These are phyloP conservation scores for Amphipyra berbera DNA, from an alignment of 2,888 invertebrate genomes.

Conservation along the genomic window DNA sequence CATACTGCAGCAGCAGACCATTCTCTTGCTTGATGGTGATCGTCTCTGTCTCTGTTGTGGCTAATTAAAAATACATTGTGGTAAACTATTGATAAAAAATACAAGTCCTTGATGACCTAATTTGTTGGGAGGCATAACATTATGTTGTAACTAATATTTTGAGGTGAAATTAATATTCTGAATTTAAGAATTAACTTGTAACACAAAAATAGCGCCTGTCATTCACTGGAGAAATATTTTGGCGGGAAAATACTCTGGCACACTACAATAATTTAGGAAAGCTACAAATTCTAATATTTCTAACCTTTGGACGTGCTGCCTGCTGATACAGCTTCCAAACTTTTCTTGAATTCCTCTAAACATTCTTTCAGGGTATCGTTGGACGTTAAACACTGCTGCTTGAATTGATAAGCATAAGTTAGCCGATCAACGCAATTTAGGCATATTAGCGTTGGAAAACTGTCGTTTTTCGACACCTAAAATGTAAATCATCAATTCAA, in stretches of 20 bases:
- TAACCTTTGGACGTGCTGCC: conserved; percentile 74
- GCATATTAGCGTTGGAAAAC: conserved; percentile 86
- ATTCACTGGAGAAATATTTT: conserved; percentile 17
- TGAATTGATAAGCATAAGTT: conserved; percentile 86
- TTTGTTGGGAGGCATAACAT: background rate
- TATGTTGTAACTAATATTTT: background rate
- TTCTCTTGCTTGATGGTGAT: conserved; percentile 89
- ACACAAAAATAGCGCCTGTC: conserved; percentile 22
- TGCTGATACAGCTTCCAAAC: conserved; percentile 75
- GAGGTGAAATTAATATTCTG: background rate
- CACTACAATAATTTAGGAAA: background rate
- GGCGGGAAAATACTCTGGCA: conserved; percentile 36
- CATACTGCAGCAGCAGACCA: conserved; percentile 85
- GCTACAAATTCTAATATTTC: conserved; percentile 4
- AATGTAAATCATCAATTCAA: conserved; percentile 53
- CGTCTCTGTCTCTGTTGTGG: conserved; percentile 79
- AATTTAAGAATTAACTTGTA: conserved; percentile 14
- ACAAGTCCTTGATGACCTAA: background rate
- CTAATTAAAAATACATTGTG: conserved; percentile 44
- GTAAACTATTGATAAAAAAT: background rate
- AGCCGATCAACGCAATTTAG: conserved; percentile 86
- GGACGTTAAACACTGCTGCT: conserved; percentile 85
- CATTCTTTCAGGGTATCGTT: conserved; percentile 87
- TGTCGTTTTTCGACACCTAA: conserved; percentile 84
- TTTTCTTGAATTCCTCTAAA: conserved; percentile 83